phyloP scores from a whole-genome alignment of 2,113 vertebrate species.

The Gracilinanus agilis region DNA sequence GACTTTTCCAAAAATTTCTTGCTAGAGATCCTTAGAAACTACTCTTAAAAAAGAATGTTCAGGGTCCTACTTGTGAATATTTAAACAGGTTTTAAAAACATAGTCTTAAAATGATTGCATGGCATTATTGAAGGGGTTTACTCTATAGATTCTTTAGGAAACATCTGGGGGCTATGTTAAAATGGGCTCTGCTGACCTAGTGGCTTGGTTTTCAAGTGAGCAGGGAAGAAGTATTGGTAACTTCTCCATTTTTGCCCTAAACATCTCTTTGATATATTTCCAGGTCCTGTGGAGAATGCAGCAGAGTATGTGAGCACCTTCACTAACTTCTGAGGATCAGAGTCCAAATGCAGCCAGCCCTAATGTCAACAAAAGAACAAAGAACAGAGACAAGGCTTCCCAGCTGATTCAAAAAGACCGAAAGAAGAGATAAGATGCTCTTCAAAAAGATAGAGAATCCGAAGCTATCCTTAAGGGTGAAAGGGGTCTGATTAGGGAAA shows the following conservation, averaged over 20 bases:
- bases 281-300: background rate
- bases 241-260: constrained; percentile 31
- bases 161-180: background rate
- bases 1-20: constrained; percentile 28
- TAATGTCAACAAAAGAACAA: background rate
- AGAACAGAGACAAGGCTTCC: background rate
- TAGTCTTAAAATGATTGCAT: background rate
- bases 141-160: constrained; percentile 14
- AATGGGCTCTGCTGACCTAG: constrained; percentile 33
- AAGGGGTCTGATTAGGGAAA: background rate
- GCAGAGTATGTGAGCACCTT: constrained; percentile 2
- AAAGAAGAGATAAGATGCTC: constrained; percentile 21
- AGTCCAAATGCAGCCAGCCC: background rate
- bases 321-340: background rate
- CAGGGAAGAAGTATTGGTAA: background rate
- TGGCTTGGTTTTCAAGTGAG: background rate
- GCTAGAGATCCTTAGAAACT: constrained; percentile 45
- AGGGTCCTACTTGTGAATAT: constrained; percentile 3
- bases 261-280: constrained; percentile 6
- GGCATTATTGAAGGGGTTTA: constrained; percentile 5
- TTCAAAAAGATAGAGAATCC: constrained; percentile 35
- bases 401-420: constrained; percentile 18
- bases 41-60: background rate
- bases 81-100: background rate
- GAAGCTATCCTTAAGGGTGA: constrained; percentile 16